Base-by-base conservation (phyloP, 2,797 vertebrate genomes). In the Falco columbarius region DNA sequence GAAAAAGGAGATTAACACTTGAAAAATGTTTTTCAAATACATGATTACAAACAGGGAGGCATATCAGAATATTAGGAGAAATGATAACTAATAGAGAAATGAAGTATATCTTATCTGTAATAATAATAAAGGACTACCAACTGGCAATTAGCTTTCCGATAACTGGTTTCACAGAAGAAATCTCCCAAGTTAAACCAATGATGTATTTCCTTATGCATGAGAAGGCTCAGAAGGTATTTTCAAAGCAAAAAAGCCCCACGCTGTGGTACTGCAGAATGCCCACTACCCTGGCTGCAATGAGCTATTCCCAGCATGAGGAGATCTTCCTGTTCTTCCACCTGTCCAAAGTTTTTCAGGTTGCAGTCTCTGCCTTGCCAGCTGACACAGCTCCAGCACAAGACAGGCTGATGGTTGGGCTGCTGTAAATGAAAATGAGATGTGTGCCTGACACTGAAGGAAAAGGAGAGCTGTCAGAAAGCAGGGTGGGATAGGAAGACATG, bases 401-500 rank as follows among this genome's bases (percentile, higher is more conserved):
- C 32, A 47, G 12, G 24, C 7, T 12, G 36, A 90, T 42, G 49
- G 62, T 1, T 83, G 44, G 7, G 46, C 55, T 90, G 34, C 59
- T 70, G 70, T 63, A 46, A 46, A 80, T 42, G 18, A 68, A n/a
- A 93, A 66, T 4, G 27, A 66, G 40, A 72, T 14, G 32, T 7
- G 27, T n/a, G 46, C 13, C 79, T 38, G 51, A 38, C 1, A 12
- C 30, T 19, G 12, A 70, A 66, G 49, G 34, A 38, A 90, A 59
- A 36, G 47, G 27, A 91, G 65, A 49, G 26, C 3, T 70, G 67
- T 73, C 59, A 51, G 72, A 91, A 93, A 58, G 54, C 14, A 79
- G 27, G 29, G 13, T 0, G 81, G 79, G 66, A 46, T 4, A 47
- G 27, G 52, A 81, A 85, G 54, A 46, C 0, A 1, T 4, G 20